Base-by-base conservation (phyloP, 2,797 vertebrate genomes). In the Sus cebifrons region DNA sequence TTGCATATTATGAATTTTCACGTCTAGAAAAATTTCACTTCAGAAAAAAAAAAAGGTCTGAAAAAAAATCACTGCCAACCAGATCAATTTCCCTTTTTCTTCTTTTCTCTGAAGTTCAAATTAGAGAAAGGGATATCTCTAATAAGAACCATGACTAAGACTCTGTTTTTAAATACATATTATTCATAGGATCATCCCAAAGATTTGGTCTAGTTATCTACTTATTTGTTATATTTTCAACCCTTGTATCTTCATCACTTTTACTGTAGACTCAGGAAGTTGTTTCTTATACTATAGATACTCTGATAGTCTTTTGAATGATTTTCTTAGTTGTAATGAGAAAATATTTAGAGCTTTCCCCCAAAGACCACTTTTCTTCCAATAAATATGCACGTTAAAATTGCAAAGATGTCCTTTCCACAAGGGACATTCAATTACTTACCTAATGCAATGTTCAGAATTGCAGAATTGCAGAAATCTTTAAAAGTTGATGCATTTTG, bases 311-410 rank as follows among this genome's bases (percentile, higher is more conserved):
- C 40, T 96, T 89, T 65, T 15, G 85, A 83, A 68, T 44, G 3
- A 74, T 25, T 82, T 86, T 74, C 15, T 1, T 60, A 9, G 29
- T 36, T 44, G 49, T 44, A 14, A 74, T 56, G 32, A 81, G 62
- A 68, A 95, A 92, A 75, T 36, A 36, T 36, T 36, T 3, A 77
- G 20, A 93, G 32, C 40, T 94, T 86, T 86, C 74, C 67, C 70
- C 78, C 62, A 44, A 20, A 90, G 29, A 40, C 2, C 12, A 62
- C 5, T 89, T 70, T 23, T 54, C n/a, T 86, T 89, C 6, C 3
- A 84, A 49, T 67, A 64, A 78, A 68, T 70, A 64, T 32, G 13
- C 6, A 60, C 20, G 73, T 83, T 92, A 62, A 93, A 82, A 92
- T 56, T 49, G 27, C 29, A 94, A 71, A 56, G 52, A 36, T 62